Evolutionary conservation across 2,797 vertebrate genomes (phyloP), one percentile per base, ranked within the genome.

Genomic region (Tolypeutes matacus): DNA sequence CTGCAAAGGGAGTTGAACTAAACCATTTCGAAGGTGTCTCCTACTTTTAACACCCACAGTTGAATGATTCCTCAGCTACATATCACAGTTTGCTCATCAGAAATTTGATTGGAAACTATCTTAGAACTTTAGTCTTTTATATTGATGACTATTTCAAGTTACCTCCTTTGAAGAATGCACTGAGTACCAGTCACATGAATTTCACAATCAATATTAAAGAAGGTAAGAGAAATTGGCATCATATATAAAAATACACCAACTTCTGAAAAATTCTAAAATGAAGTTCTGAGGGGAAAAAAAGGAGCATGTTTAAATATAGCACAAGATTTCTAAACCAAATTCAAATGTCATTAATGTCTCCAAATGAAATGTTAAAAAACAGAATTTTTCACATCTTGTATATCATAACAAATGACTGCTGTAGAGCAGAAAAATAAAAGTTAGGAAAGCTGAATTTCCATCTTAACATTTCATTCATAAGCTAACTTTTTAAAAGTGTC

Each of bases 221-320:
- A 18, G 4, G 62, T 27, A 49, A 88, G 14, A 81, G 73, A 91
- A 85, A 82, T 10, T 76, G 42, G 58, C 34, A 81, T 81, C 51
- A 76, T 23, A 42, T 58, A 36, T 75, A 58, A 62, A 93, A 93
- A 94, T 95, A 81, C 0, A 42, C 58, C 42, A 17, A 6, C 42
- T 89, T 78, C 86, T 70, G 5, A 84, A 96, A 82, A 80, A 78
- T 10, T 73, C 23, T 51, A 70, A 93, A 65, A 58, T 72, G 46
- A 93, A 86, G 17, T 75, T 87, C 81, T 62, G 56, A 89, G 39
- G 39, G 39, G 4, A 18, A 58, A 84, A 60, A 65, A 83, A 36
- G 69, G 39, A 89, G 36, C 13, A 72, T 20, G 39, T 89, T 86
- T 89, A 90, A 90, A 84, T 27, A 84, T 62, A 80, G 58, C 3